Base-by-base conservation (phyloP, 1,140 invertebrate species). In the Diabrotica undecimpunctata region DNA sequence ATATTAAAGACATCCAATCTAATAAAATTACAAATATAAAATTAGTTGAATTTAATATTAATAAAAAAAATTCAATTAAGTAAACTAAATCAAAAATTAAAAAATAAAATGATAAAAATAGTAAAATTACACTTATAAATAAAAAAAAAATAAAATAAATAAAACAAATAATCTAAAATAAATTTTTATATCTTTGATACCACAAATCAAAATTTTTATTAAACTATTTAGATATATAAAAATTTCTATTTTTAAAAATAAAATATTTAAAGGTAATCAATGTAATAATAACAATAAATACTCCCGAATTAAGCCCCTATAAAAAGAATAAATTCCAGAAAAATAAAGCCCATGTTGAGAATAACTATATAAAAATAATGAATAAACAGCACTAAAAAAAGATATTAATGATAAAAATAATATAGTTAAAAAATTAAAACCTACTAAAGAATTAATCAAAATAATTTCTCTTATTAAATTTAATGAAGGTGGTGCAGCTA, bases 181-280 rank as follows among this genome's bases (percentile, higher is more conserved):
- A 75, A 66, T 66, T 64, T 71, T 77, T 75, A 81, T 79, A 80
- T 82, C 74, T 78, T 80, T 84, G 80, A 83, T 67, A 68, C 81
- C 83, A 84, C 83, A 84, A 84, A 83, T 83, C 79, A 85, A 82
- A 75, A 82, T 84, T 85, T 85, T 80, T 70, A 62, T 77, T 83
- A 83, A 85, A 85, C 81, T 82, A 84, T 82, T 81, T 83, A 83
- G 84, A 79, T 76, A 81, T 79, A 82, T 77, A 76, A 79, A 78
- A 75, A 75, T 79, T 72, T 81, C 80, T 73, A 78, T 72, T 74
- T 82, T 81, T 77, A 85, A 75, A 83, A 85, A 73, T 69, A 86
- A 74, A 67, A 85, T 71, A 83, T 83, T 83, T 81, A 86, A 81
- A 73, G 85, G 82, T 68, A 85, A 74, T 79, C 77, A 84, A 83